phyloP scores from a whole-genome alignment of 1,140 invertebrate species.

The Tetramorium parvispinum region DNA sequence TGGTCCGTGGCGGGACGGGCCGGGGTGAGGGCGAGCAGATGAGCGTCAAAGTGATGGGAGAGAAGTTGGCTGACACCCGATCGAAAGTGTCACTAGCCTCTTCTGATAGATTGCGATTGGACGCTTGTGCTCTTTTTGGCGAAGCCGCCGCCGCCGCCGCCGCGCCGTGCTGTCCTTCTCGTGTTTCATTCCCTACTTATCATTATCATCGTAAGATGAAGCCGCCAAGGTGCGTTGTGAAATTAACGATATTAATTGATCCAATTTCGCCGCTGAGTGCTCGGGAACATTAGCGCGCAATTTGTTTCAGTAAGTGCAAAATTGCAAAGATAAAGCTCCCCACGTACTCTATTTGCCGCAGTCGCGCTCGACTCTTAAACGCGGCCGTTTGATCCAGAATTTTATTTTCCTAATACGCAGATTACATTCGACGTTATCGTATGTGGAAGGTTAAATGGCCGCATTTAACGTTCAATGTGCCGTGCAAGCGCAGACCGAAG shows the following conservation, averaged over 20 bases:
- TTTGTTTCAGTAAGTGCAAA: slow-evolving; percentile 24
- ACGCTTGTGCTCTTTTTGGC: slow-evolving; percentile 44
- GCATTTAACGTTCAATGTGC: neutral
- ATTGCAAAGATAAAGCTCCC: slow-evolving; percentile 13
- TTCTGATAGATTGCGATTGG: slow-evolving; percentile 65
- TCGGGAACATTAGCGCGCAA: slow-evolving; percentile 3
- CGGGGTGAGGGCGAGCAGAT: slow-evolving; percentile 56
- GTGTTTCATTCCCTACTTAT: slow-evolving; percentile 58
- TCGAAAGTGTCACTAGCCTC: slow-evolving; percentile 64
- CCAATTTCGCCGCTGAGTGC: slow-evolving; percentile 33
- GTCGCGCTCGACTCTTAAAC: neutral
- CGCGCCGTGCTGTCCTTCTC: slow-evolving; percentile 16
- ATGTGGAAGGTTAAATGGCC: neutral
- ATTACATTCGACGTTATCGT: slow-evolving; percentile 31
- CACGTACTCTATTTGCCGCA: neutral
- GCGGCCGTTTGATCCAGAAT: slow-evolving; percentile 7
- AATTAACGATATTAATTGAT: slow-evolving; percentile 47
- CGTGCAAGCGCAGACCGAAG: neutral
- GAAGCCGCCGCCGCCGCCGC: slow-evolving; percentile 20
- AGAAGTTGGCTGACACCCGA: slow-evolving; percentile 66
- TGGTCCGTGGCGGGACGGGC: slow-evolving; percentile 67
- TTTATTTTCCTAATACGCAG: slow-evolving; percentile 28
- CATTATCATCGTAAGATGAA: slow-evolving; percentile 65
- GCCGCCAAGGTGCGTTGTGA: neutral
- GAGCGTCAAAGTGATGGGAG: slow-evolving; percentile 64